Base-by-base conservation (phyloP, 2,113 vertebrate genomes). In the Nesogale talazaci region DNA sequence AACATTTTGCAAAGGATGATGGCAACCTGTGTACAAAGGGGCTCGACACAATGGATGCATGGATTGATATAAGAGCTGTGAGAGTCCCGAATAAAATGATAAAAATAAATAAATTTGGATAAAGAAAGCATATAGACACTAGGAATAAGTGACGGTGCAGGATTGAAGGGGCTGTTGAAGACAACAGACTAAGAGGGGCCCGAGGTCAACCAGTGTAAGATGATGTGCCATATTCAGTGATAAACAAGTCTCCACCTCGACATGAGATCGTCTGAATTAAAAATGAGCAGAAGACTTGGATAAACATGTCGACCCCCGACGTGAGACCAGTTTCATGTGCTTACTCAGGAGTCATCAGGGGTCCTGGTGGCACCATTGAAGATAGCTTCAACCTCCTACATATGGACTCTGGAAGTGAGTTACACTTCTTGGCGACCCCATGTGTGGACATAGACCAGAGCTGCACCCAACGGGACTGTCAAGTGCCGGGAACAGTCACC, bases 91-190 rank as follows among this genome's bases (percentile, higher is more conserved):
- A 52, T 46, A 52, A 52, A 52, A 10, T 52, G 46, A 52, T 52
- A 52, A 52, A 52, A 52, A 10, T 52, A 52, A 52, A 52, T 52
- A 52, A 94, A 79, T 82, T 78, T 92, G 59, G 86, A 23, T 19
- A 46, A 83, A 80, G 67, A 90, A 89, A 72, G 72, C 72, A 84
- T 25, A 80, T 61, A 17, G 2, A 19, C 8, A 36, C 27, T 42
- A 88, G 84, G 91, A 27, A 89, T 78, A 87, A 79, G 31, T 78
- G 77, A 67, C 29, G 36, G n/a, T 31, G 72, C 31, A 82, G 78
- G 84, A 78, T 7, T 70, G 84, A 31, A 80, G 19, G 25, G 92
- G 38, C 4, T 74, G 29, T 3, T 9, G 36, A 76, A 91, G 65
- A 25, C 36, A 65, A 70, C 16, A 86, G 25, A 81, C 65, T 56